Conservation (phyloP, 2,888 invertebrate species). For the Papilio gigon region DNA sequence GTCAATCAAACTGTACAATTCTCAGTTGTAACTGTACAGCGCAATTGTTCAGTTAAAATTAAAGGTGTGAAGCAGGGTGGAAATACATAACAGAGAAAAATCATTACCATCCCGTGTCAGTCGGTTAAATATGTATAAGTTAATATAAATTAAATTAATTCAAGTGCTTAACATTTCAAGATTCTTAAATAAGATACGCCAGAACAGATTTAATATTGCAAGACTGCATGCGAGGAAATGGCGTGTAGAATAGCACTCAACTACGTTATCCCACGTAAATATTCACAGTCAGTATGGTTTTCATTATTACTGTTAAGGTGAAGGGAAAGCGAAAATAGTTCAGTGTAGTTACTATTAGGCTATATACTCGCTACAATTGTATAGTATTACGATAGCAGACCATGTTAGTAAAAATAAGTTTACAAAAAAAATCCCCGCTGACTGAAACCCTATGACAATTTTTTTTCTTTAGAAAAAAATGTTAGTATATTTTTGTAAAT, state of each 20-base stretch:
- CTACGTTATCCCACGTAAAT: background rate
- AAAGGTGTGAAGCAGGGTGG: too few relatives aligned
- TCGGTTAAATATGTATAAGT: background rate
- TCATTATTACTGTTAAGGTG: background rate
- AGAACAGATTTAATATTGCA: constrained; percentile 15
- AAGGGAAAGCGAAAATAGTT: background rate
- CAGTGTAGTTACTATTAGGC: too few relatives aligned
- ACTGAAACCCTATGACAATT: too few relatives aligned
- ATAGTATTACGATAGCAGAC: background rate
- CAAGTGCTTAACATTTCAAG: constrained; percentile 3
- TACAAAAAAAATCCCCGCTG: too few relatives aligned
- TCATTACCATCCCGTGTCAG: background rate
- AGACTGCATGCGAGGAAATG: constrained; percentile 22
- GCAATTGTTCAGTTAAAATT: too few relatives aligned
- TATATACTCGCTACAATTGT: too few relatives aligned
- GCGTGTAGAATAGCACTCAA: constrained; percentile 19
- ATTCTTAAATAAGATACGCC: constrained; percentile 14
- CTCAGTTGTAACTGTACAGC: too few relatives aligned
- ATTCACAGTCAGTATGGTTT: background rate
- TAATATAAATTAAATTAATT: constrained; percentile 13
- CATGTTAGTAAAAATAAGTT: too few relatives aligned
- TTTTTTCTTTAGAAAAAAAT: too few relatives aligned
- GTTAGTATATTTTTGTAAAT: too few relatives aligned
- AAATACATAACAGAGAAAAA: too few relatives aligned
- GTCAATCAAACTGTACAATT: too few relatives aligned